Base-by-base conservation (phyloP, 1,140 invertebrate genomes). In the Heliothis subflexa region DNA sequence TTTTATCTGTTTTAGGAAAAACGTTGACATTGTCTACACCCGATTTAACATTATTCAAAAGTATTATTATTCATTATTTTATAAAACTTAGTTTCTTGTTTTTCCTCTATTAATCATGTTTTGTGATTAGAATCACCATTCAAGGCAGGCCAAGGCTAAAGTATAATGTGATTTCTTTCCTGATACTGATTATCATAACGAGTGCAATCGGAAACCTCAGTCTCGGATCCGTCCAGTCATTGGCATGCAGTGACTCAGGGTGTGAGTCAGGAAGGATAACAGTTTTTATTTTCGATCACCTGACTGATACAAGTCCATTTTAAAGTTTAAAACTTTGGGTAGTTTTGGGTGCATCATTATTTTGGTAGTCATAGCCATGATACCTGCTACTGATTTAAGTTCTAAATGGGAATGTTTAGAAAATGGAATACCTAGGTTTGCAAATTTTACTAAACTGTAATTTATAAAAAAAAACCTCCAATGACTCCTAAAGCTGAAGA, bases 171-270 rank as follows among this genome's bases (percentile, higher is more conserved):
- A 64, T 52, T n/a, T 62, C 9, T 13, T 76, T 12, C 16, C 13
- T 62, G 47, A 64, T 52, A 61, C 10, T 47, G 47, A 76, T 64
- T 64, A 64, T 76, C 21, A 18, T 76, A 76, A 49, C 18, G 64
- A 33, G 54, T 64, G 66, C n/a, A 50, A 61, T 74, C 50, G 57
- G 77, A 72, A 52, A 78, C 61, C 50, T 75, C 61, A 55, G 72
- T 70, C 55, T 79, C 28, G 14, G 18, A 73, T 68, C 49, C 33
- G 80, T 68, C 57, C 78, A 78, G 77, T 68, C 71, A 73, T 12
- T 66, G 66, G 59, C 14, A 62, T 64, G 81, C 68, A 54, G 55
- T 82, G 81, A 82, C 59, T 82, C 81, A 82, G 40, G 61, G 28
- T 13, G 54, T 81, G 80, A 81, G 14, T 81, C 80, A 81, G 62